Evolutionary conservation across 2,888 invertebrate genomes (phyloP).

Genomic region (Philereme transversata): DNA sequence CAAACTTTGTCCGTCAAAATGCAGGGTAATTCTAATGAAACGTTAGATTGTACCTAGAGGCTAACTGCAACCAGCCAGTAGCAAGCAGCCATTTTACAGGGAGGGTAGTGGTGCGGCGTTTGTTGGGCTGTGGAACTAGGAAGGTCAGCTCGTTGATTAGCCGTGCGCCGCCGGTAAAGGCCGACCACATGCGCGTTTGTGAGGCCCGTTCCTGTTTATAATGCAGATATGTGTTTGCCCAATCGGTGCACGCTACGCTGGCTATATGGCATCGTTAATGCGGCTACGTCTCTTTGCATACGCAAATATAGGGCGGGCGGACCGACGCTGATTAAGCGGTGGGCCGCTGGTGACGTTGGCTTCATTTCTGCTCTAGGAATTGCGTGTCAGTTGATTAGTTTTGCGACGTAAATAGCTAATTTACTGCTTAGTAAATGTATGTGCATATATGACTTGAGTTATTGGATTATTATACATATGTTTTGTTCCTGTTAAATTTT

Average conservation of each 20-base stretch:
- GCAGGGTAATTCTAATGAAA: constrained; percentile 40
- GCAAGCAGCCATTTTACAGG: constrained; percentile 49
- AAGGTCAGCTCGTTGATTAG: constrained; percentile 83
- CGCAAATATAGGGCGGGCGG: constrained; percentile 83
- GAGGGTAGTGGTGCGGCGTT: constrained; percentile 61
- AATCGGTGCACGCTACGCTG: constrained; percentile 83
- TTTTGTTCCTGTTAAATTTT: constrained; percentile 16
- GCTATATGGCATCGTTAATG: constrained; percentile 85
- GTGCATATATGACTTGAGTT: constrained; percentile 19
- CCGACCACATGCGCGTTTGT: constrained; percentile 83
- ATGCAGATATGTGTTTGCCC: constrained; percentile 85
- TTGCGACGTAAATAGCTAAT: constrained; percentile 47
- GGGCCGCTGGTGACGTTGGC: constrained; percentile 68
- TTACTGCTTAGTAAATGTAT: constrained; percentile 25
- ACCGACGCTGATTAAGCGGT: constrained; percentile 81
- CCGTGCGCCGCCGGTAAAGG: constrained; percentile 76
- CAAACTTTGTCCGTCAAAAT: constrained; percentile 30
- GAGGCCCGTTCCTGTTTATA: constrained; percentile 82
- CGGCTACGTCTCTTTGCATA: constrained; percentile 83
- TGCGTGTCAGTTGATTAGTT: constrained; percentile 71
- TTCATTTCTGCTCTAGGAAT: constrained; percentile 71
- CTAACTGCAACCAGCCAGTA: constrained; percentile 39
- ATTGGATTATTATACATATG: constrained; percentile 15
- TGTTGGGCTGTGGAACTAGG: constrained; percentile 63
- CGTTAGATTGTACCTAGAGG: constrained; percentile 35